Evolutionary conservation across 2,888 invertebrate species (phyloP), one percentile per base, ranked within the genome.

Genomic region (Cyrtodaria siliqua): DNA sequence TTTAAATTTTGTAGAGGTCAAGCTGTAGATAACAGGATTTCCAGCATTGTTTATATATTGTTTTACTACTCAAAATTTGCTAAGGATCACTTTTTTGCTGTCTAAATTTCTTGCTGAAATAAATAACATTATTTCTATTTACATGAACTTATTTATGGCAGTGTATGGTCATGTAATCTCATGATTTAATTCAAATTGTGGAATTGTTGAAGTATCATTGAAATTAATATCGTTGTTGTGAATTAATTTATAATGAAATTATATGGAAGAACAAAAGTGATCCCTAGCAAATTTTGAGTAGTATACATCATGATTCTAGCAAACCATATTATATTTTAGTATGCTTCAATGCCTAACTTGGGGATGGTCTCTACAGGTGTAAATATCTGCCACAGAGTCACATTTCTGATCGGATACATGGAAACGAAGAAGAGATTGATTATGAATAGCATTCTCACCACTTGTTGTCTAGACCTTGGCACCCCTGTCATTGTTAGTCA

Each of bases 1-100:
- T 14, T 97, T 95, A 93, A 98, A 98, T 92, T 97, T 97, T 0
- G 97, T 96, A 71, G 97, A 97, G 96, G 97, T 97, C 62, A 97
- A 95, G 92, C 97, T 97, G 93, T 98, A 98, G 60, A 98, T 94
- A 89, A 97, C 96, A 16, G 97, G 97, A 94, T 98, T 98, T 61
- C 97, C 95, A 9, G 97, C 97, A 55, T 97, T 97, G 93, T 98
- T 97, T 62, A 97, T 95, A 93, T n/a, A n/a, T n/a, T n/a, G n/a
- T n/a, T n/a, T n/a, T n/a, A n/a, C n/a, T n/a, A n/a, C n/a, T n/a
- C n/a, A n/a, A n/a, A n/a, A n/a, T n/a, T n/a, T n/a, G n/a, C n/a
- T n/a, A n/a, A n/a, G n/a, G n/a, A n/a, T n/a, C n/a, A n/a, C n/a
- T n/a, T n/a, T n/a, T n/a, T n/a, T n/a, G n/a, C n/a, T n/a, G n/a